phyloP scores from a whole-genome alignment of 1,140 invertebrate genomes.

The Bombus pascuorum region DNA sequence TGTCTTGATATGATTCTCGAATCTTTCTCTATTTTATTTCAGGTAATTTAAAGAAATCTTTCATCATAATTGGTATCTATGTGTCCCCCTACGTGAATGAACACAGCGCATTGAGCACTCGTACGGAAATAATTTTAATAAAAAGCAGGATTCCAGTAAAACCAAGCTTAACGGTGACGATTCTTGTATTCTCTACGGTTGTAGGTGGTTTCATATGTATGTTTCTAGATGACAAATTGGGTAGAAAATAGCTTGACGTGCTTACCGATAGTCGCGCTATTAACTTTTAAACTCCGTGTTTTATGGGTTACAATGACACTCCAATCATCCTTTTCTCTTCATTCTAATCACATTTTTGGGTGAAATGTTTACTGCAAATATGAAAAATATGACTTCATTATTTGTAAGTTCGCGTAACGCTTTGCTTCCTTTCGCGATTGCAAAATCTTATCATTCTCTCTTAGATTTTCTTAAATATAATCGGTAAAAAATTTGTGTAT shows the following conservation, averaged over 20 bases:
- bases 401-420: constrained; percentile 80
- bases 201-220: constrained; percentile 69
- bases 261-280: constrained; percentile 75
- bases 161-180: constrained; percentile 74
- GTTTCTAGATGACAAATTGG: constrained; percentile 75
- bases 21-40: too few species aligned
- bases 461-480: constrained; percentile 66
- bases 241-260: constrained; percentile 76
- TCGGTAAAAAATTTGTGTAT: constrained; percentile 80
- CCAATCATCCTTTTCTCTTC: too few species aligned
- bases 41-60: too few species aligned
- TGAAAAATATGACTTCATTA: constrained; percentile 81
- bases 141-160: constrained; percentile 66
- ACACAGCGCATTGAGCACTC: too few species aligned
- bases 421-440: constrained; percentile 83
- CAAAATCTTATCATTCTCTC: constrained; percentile 82
- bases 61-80: too few species aligned
- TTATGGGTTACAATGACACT: constrained; percentile 69
- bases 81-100: too few species aligned
- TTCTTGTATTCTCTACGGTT: constrained; percentile 70
- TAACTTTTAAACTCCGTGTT: constrained; percentile 72
- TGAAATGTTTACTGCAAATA: constrained; percentile 78
- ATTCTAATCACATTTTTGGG: constrained; percentile 76
- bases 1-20: too few species aligned
- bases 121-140: constrained; percentile 77